phyloP scores from a whole-genome alignment of 2,797 vertebrate species.

The Pipistrellus pipistrellus region DNA sequence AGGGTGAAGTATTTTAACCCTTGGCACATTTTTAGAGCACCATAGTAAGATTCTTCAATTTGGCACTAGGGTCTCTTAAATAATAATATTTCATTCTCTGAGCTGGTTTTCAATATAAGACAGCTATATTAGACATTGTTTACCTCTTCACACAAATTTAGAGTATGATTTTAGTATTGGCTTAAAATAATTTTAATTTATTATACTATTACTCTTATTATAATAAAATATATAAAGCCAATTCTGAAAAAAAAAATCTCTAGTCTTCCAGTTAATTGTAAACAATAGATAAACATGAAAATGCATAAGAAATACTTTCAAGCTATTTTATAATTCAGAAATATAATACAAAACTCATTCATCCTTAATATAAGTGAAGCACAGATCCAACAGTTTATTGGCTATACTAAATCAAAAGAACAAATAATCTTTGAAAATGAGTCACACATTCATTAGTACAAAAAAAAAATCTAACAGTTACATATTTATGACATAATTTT shows the following conservation, averaged over 20 bases:
- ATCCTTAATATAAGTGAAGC: not conserved
- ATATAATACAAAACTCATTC: not conserved
- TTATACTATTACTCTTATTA: not conserved
- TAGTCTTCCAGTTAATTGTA: not conserved
- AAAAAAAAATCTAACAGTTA: not conserved
- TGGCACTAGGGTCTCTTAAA: not conserved
- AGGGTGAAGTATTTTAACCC: conserved; percentile 66
- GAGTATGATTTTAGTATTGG: not conserved
- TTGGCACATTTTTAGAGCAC: conserved; percentile 44
- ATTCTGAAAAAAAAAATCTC: not conserved
- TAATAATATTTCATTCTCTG: not conserved
- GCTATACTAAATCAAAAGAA: not conserved
- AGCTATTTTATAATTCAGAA: not conserved
- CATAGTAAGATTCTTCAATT: conserved; percentile 43
- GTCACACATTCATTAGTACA: not conserved
- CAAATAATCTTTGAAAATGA: conserved; percentile 49
- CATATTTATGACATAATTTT: not conserved
- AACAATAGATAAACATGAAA: conserved; percentile 28
- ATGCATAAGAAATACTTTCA: not conserved
- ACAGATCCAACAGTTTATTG: conserved; percentile 32
- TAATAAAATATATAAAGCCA: not conserved
- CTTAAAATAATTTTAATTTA: conserved; percentile 18
- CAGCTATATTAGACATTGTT: not conserved
- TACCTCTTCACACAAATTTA: conserved; percentile 37
- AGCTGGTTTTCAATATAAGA: not conserved